These are phyloP conservation scores for Archips xylosteana DNA, from an alignment of 2,888 invertebrate species.

Conservation along the genomic window DNA sequence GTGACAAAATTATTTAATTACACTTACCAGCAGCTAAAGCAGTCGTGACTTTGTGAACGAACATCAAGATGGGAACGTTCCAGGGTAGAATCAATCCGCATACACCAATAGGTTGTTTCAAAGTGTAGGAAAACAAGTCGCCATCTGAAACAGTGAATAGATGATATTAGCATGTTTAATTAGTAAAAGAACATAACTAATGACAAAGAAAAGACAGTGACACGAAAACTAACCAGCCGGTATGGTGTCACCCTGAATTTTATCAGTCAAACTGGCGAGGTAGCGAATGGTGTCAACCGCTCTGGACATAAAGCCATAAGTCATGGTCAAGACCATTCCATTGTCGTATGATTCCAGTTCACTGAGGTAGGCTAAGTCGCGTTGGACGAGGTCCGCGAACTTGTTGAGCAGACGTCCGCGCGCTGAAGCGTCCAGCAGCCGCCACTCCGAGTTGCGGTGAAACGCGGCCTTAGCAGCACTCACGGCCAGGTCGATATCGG, in stretches of 20 bases:
- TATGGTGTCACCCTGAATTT: slow-evolving; percentile 91
- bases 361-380: slow-evolving; percentile 89
- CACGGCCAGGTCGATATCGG: slow-evolving; percentile 84
- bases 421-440: slow-evolving; percentile 92
- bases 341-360: slow-evolving; percentile 96
- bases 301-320: slow-evolving; percentile 83
- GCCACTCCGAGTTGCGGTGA: slow-evolving; percentile 89
- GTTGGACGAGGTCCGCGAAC: slow-evolving; percentile 92
- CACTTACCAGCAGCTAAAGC: slow-evolving; percentile 84
- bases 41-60: slow-evolving; percentile 94
- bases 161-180: not conserved
- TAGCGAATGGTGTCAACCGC: slow-evolving; percentile 87
- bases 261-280: slow-evolving; percentile 95
- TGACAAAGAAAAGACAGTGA: not conserved
- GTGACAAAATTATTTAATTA: not conserved
- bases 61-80: slow-evolving; percentile 95
- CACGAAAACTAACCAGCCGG: slow-evolving; percentile 72
- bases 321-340: slow-evolving; percentile 90
- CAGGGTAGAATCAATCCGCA: slow-evolving; percentile 96
- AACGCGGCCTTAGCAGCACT: slow-evolving; percentile 91
- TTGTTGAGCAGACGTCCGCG: slow-evolving; percentile 90
- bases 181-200: not conserved
- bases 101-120: slow-evolving; percentile 86
- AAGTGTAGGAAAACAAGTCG: slow-evolving; percentile 89
- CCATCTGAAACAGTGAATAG: slow-evolving; percentile 83